Evolutionary conservation across 2,888 invertebrate species (phyloP).

Genomic region (Mythimna impura): DNA sequence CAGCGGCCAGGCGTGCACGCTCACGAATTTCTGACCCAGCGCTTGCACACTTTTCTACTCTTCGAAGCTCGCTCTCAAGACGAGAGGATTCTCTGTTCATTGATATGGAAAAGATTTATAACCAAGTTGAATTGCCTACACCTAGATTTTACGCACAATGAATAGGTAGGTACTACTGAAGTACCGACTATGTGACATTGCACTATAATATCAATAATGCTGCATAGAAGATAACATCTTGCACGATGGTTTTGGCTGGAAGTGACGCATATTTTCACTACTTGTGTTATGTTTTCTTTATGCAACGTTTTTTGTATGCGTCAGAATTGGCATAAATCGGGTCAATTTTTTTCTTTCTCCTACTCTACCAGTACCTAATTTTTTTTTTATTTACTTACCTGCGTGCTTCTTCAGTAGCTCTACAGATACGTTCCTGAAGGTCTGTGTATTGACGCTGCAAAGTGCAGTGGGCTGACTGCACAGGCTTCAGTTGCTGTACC

Average conservation of each 20-base stretch:
- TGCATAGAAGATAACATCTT: not conserved
- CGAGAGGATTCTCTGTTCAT: conserved; percentile 76
- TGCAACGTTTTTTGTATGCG: not conserved
- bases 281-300: not conserved
- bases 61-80: conserved; percentile 80
- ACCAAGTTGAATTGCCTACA: not conserved
- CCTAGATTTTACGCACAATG: too few relatives aligned
- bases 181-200: too few relatives aligned
- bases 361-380: not conserved
- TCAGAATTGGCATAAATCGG: not conserved
- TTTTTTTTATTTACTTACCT: conserved; percentile 66
- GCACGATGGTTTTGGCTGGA: too few relatives aligned
- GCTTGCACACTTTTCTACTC: conserved; percentile 82
- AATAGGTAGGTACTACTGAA: too few relatives aligned
- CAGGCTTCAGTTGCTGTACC: conserved; percentile 77
- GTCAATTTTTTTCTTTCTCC: too few relatives aligned
- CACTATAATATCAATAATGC: too few relatives aligned
- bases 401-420: conserved; percentile 77
- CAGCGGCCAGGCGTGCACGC: conserved; percentile 85
- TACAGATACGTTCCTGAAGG: conserved; percentile 77
- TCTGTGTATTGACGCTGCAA: conserved; percentile 81
- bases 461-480: conserved; percentile 73
- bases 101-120: not conserved
- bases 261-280: not conserved
- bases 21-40: conserved; percentile 83